Conservation (phyloP, 2,797 vertebrate species). For the Tauraco hartlaubi region DNA sequence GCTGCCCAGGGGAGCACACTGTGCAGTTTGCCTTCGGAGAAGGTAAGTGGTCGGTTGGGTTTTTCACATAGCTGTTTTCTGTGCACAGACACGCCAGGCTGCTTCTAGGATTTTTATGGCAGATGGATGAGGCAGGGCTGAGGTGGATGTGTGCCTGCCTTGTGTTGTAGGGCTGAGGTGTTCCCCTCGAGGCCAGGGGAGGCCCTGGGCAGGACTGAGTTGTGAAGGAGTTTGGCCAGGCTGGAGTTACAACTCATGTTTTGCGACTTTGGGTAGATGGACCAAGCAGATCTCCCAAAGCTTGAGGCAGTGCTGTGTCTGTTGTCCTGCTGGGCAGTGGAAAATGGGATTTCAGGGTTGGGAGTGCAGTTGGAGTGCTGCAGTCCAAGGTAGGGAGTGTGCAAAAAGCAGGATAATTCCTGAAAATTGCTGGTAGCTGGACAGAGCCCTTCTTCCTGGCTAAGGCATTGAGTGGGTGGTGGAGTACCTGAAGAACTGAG, state of each 20-base stretch:
- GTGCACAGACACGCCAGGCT: rapidly evolving
- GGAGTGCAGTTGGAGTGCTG: not conserved
- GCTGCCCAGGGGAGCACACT: rapidly evolving
- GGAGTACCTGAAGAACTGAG: not conserved
- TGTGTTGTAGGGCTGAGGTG: not conserved
- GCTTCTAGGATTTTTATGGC: not conserved
- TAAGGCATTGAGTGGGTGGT: rapidly evolving
- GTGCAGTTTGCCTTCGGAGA: not conserved
- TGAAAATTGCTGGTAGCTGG: not conserved
- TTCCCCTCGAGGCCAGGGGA: not conserved
- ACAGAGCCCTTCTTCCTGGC: not conserved
- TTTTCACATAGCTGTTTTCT: not conserved
- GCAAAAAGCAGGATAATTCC: not conserved
- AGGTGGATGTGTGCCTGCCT: not conserved
- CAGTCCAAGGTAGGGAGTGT: rapidly evolving
- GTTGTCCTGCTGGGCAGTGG: not conserved
- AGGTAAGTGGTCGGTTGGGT: not conserved
- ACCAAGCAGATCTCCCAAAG: not conserved
- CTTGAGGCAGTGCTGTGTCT: not conserved
- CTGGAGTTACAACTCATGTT: rapidly evolving
- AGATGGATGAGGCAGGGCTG: not conserved
- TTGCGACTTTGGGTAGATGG: not conserved
- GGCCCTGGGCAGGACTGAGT: not conserved
- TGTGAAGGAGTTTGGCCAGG: not conserved
- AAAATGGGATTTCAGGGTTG: rapidly evolving